Conservation (phyloP, 2,113 vertebrate genomes). For the Ophiodon elongatus region DNA sequence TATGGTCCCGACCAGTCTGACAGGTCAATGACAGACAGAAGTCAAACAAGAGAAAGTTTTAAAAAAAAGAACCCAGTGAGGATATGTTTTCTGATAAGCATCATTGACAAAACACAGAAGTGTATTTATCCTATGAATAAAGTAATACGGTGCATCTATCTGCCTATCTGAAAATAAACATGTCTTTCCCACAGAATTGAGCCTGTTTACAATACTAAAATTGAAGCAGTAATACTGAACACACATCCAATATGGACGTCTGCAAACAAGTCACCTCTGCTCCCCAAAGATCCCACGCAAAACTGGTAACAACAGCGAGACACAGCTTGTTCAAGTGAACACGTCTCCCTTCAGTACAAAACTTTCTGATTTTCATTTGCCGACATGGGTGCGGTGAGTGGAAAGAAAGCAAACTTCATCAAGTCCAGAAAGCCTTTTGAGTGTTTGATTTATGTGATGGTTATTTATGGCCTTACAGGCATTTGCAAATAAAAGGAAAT, state of each 20-base stretch:
- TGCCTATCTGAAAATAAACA: slow-evolving; percentile 12
- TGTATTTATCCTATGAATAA: background rate
- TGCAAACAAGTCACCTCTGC: background rate
- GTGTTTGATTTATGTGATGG: slow-evolving; percentile 2
- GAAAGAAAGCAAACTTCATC: background rate
- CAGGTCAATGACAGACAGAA: slow-evolving; percentile 1
- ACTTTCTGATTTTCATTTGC: background rate
- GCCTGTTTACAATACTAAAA: background rate
- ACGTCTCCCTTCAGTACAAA: background rate
- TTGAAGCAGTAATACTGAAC: background rate
- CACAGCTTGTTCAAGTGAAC: background rate
- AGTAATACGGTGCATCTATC: background rate
- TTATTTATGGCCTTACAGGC: background rate
- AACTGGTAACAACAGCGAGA: background rate
- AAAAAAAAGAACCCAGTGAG: background rate
- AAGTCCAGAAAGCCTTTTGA: background rate
- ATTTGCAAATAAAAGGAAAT: background rate
- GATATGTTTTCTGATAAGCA: background rate
- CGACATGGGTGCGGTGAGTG: background rate
- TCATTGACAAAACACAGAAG: background rate
- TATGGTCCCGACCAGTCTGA: background rate
- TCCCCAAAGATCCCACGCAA: background rate
- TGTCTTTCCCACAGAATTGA: background rate
- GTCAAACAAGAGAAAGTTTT: slow-evolving; percentile 21
- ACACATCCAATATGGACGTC: background rate